Conservation (phyloP, 2,113 vertebrate genomes). For the Podocnemis expansa region DNA sequence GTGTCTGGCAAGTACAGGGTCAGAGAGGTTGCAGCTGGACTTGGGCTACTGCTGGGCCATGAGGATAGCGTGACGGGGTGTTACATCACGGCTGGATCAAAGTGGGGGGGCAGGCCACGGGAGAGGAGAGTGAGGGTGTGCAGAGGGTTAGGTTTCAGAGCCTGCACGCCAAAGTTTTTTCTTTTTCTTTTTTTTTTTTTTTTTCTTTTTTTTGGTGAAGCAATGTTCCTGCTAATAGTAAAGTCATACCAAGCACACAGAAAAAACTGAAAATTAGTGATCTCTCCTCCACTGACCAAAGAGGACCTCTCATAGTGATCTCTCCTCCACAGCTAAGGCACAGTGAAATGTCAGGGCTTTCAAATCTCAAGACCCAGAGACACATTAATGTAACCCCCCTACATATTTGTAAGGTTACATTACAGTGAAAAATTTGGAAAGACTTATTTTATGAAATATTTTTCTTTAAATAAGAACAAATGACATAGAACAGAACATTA, state of each 20-base stretch:
- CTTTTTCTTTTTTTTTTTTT: no score
- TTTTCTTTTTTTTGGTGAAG: no score
- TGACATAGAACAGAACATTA: neutral
- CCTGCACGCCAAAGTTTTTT: no score
- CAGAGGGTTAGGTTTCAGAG: no score
- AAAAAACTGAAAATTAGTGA: neutral
- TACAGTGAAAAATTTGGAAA: neutral
- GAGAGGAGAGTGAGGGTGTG: no score
- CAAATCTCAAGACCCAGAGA: neutral
- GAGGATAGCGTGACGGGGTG: no score
- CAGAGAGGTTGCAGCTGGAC: no score
- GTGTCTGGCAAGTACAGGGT: no score
- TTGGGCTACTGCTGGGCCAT: no score
- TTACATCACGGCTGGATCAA: no score
- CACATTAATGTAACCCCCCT: neutral
- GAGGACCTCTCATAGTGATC: neutral
- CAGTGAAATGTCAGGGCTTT: neutral
- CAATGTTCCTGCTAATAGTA: neutral
- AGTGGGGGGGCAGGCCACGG: no score
- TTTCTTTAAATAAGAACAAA: conserved; percentile 21
- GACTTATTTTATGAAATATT: neutral
- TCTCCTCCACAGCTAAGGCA: neutral
- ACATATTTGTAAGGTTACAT: neutral
- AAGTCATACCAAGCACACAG: neutral
- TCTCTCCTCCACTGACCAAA: neutral